Evolutionary conservation across 1,140 invertebrate genomes (phyloP), one percentile per base, ranked within the genome.

Genomic region (Pantala flavescens): DNA sequence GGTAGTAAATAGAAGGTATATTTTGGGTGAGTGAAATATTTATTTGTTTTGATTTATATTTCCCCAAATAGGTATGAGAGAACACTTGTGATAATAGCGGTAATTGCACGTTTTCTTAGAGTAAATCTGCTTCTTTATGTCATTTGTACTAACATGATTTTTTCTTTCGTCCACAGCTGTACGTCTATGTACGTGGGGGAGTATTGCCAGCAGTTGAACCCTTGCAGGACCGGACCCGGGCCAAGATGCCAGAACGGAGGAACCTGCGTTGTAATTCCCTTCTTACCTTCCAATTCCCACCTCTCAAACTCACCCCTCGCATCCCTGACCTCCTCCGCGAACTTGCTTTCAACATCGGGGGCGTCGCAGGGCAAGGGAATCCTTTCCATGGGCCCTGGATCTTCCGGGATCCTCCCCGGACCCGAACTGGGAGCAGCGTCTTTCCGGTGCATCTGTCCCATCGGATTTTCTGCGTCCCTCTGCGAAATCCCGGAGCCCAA

Each of bases 181-280:
- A 93, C 93, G 74, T 88, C 92, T 23, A 88, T 90, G 81, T 96
- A 90, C 84, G 93, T 96, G 70, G 96, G 96, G 77, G 94, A 97
- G 82, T 97, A 94, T 84, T 98, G 96, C 81, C 92, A 98, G 80
- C 89, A 95, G 81, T 85, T 89, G 76, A 97, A 98, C 84, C 96
- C 96, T 0, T 98, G 96, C 82, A 88, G 93, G 79, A 94, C 92
- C 71, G 93, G 90, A 7, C 88, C 88, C 0, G 88, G 87, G 24
- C 85, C 88, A 12, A 88, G 93, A 70, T 96, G 93, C 83, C 93
- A 96, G 82, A 98, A 98, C 82, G 94, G 94, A 7, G 96, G 95
- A 71, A 92, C 92, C 0, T 98, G 97, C 82, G 93, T 96, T 23
- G 85, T 88, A 72, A 63, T 19, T 21, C 49, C 49, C n/a, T 63